phyloP scores from a whole-genome alignment of 2,888 invertebrate species.

The Clanis bilineata region DNA sequence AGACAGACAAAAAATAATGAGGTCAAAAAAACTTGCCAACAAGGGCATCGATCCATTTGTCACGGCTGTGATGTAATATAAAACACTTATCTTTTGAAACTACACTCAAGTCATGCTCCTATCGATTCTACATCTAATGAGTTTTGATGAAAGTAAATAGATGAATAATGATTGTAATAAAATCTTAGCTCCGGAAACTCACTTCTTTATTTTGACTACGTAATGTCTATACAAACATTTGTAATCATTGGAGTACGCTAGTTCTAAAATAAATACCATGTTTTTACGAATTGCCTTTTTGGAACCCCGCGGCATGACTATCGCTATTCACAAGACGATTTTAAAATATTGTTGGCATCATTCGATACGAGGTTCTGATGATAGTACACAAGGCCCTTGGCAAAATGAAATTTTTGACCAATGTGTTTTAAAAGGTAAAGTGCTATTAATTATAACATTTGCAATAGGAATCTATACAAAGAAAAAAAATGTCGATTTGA shows the following conservation, averaged over 20 bases:
- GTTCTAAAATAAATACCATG: too few species aligned
- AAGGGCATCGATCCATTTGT: slow-evolving; percentile 31
- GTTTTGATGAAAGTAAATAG: not conserved
- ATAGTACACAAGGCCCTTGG: too few species aligned
- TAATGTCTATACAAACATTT: not conserved
- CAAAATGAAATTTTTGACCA: too few species aligned
- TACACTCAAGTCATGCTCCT: not conserved
- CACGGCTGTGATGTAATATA: slow-evolving; percentile 18
- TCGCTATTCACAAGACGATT: too few species aligned
- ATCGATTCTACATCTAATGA: not conserved
- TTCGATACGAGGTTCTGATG: too few species aligned
- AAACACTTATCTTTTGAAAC: not conserved
- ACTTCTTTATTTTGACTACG: not conserved
- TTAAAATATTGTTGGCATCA: too few species aligned
- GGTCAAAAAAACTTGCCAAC: slow-evolving; percentile 20
- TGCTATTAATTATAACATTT: too few species aligned
- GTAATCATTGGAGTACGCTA: not conserved
- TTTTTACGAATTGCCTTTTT: too few species aligned
- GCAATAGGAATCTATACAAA: too few species aligned
- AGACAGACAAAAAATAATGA: slow-evolving; percentile 15
- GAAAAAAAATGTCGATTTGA: too few species aligned
- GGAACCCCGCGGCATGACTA: too few species aligned
- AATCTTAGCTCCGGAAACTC: not conserved
- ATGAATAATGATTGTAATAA: not conserved
- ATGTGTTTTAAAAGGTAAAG: too few species aligned